phyloP scores from a whole-genome alignment of 1,140 invertebrate species.

The Drosophila kurseongensis region DNA sequence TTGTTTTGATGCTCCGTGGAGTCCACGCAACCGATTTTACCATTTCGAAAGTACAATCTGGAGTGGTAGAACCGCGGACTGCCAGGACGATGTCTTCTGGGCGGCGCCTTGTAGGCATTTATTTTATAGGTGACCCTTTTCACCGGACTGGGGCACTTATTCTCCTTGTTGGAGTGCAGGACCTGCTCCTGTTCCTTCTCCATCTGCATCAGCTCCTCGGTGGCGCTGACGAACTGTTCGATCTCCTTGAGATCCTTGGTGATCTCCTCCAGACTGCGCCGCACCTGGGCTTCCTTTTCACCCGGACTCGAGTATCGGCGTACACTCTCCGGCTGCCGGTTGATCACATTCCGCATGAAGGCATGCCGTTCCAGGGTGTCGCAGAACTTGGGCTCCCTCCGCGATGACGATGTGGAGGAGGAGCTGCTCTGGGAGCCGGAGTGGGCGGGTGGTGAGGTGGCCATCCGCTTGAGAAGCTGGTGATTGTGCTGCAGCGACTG shows the following conservation, averaged over 20 bases:
- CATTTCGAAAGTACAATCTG: slow-evolving; percentile 80
- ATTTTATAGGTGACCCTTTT: slow-evolving; percentile 77
- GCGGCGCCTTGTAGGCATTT: slow-evolving; percentile 70
- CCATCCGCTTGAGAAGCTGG: slow-evolving; percentile 61
- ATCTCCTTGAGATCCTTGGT: slow-evolving; percentile 81
- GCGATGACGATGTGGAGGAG: slow-evolving; percentile 12
- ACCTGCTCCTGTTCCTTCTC: slow-evolving; percentile 60
- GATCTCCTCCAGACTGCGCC: slow-evolving; percentile 82
- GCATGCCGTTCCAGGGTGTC: slow-evolving; percentile 79
- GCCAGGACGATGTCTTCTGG: slow-evolving; percentile 57
- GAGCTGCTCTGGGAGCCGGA: slow-evolving; percentile 18
- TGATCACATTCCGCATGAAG: slow-evolving; percentile 80
- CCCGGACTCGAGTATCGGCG: slow-evolving; percentile 76
- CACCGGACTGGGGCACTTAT: slow-evolving; percentile 72
- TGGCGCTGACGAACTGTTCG: slow-evolving; percentile 81
- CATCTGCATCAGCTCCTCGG: slow-evolving; percentile 70
- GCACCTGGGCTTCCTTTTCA: slow-evolving; percentile 74
- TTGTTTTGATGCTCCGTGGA: slow-evolving; percentile 74
- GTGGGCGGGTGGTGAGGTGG: slow-evolving; percentile 35
- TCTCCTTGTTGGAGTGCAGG: slow-evolving; percentile 72
- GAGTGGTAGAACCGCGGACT: slow-evolving; percentile 78
- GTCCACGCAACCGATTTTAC: slow-evolving; percentile 81
- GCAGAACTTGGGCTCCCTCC: slow-evolving; percentile 66
- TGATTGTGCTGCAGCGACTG: slow-evolving; percentile 13
- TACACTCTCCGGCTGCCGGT: slow-evolving; percentile 60